Evolutionary conservation across 2,113 vertebrate genomes (phyloP).

Genomic region (Nycticryphes semicollaris): DNA sequence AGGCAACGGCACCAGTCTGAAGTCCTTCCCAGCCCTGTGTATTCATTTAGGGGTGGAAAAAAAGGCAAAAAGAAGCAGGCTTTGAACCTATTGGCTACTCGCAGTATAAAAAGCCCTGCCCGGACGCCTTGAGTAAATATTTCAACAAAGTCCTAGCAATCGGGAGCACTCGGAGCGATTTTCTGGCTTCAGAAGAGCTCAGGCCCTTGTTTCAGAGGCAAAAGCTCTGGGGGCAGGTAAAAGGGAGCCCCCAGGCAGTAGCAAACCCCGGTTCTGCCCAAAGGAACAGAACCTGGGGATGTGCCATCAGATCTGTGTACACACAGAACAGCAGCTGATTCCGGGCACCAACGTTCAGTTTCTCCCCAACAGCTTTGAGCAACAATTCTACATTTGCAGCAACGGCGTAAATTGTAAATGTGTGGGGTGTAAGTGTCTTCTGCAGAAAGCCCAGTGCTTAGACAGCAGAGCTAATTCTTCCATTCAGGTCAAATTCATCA

Average conservation of each 20-base stretch:
- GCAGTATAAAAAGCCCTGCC: neutral
- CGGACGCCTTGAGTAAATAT: neutral
- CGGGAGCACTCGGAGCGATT: neutral
- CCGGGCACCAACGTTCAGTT: neutral
- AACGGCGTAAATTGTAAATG: neutral
- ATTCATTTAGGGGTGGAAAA: neutral
- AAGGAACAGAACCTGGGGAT: neutral
- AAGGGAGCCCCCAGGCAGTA: rapidly evolving
- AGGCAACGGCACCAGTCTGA: neutral
- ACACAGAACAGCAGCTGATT: rapidly evolving
- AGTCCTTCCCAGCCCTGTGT: neutral
- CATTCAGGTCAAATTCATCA: conserved; percentile 4
- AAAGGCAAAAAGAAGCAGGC: too few species aligned
- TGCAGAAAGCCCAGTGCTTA: neutral
- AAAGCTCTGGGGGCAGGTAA: neutral
- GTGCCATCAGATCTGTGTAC: rapidly evolving
- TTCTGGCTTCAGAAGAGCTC: neutral
- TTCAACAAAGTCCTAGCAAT: neutral
- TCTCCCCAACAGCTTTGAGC: neutral
- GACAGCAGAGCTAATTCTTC: neutral
- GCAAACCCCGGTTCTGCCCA: rapidly evolving
- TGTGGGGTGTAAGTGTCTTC: neutral
- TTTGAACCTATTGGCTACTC: neutral
- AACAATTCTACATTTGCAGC: neutral
- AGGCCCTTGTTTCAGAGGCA: neutral